phyloP scores from a whole-genome alignment of 1,140 invertebrate genomes.

The Leptinotarsa texana region DNA sequence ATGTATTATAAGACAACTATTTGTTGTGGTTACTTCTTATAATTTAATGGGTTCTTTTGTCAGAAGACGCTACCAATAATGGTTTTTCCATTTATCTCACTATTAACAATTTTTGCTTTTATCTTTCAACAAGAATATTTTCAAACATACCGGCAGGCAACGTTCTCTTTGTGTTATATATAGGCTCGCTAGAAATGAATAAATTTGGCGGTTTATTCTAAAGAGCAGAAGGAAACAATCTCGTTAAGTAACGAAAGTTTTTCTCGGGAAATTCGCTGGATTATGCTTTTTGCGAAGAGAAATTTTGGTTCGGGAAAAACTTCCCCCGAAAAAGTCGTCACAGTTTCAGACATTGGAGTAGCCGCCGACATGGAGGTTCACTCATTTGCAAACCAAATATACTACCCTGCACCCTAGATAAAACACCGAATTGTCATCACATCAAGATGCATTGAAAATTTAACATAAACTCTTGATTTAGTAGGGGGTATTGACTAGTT shows the following conservation, averaged over 20 bases:
- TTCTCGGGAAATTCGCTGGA: background rate
- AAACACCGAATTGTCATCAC: background rate
- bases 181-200: too few species aligned
- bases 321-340: too few species aligned
- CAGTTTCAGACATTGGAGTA: background rate
- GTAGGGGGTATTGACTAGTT: background rate
- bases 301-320: background rate
- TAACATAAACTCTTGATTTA: background rate
- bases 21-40: too few species aligned
- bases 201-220: background rate
- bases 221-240: background rate
- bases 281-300: background rate
- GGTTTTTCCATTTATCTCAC: too few species aligned
- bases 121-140: too few species aligned
- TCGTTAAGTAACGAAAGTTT: background rate
- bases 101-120: too few species aligned
- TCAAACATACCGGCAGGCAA: too few species aligned
- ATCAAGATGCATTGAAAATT: background rate
- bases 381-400: conserved; percentile 3
- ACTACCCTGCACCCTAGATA: background rate
- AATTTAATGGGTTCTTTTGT: too few species aligned
- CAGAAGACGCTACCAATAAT: too few species aligned
- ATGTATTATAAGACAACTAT: too few species aligned
- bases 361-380: background rate
- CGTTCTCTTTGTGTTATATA: too few species aligned